These are phyloP conservation scores for Actenoides hombroni DNA, from an alignment of 2,113 vertebrate species.

Conservation along the genomic window DNA sequence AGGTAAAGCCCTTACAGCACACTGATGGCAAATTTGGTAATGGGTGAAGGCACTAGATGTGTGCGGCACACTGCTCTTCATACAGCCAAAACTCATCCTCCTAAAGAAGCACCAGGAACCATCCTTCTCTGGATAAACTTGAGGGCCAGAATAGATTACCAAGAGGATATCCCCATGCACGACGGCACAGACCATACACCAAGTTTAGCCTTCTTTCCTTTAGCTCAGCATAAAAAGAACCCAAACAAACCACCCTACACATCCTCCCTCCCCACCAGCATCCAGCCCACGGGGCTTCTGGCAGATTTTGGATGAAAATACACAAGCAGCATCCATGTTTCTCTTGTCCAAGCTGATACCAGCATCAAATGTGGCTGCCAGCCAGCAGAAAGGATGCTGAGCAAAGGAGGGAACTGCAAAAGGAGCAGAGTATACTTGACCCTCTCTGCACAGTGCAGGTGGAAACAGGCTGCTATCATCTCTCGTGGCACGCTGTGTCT, in stretches of 20 bases:
- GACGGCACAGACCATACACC: background rate
- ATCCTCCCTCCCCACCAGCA: background rate
- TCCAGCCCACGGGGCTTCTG: background rate
- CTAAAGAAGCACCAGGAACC: background rate
- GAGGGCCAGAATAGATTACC: background rate
- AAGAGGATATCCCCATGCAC: background rate
- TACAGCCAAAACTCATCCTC: background rate
- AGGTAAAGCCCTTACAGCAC: background rate
- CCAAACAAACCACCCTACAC: background rate
- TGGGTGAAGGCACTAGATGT: background rate
- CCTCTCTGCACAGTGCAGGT: fast-evolving
- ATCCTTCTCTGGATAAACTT: background rate
- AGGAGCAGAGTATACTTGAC: background rate
- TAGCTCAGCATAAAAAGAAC: background rate
- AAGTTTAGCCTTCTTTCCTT: background rate
- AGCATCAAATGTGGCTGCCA: fast-evolving
- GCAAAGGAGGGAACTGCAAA: fast-evolving
- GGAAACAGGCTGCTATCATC: fast-evolving
- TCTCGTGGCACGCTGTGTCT: background rate
- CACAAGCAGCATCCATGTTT: background rate
- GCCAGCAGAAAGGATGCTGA: background rate
- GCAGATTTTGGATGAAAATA: background rate
- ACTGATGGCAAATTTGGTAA: background rate
- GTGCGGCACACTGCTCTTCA: background rate
- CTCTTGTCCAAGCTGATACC: background rate